Conservation (phyloP, 2,888 invertebrate genomes). For the Phorcus lineatus region DNA sequence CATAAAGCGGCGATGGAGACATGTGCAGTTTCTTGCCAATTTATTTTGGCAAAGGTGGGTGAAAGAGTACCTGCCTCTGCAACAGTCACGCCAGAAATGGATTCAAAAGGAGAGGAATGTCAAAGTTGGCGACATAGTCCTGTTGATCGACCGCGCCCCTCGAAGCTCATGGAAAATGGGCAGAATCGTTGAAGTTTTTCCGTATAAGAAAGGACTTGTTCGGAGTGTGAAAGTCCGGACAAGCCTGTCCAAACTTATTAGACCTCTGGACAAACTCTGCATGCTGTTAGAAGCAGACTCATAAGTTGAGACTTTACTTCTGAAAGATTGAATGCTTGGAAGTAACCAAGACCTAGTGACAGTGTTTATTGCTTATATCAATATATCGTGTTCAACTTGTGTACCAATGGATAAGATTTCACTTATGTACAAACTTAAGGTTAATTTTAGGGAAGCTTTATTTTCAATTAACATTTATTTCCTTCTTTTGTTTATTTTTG, state of each 20-base stretch:
- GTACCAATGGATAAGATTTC: too few species aligned
- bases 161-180: background rate
- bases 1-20: conserved; percentile 11
- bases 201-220: background rate
- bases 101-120: background rate
- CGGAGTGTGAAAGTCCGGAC: background rate
- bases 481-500: background rate
- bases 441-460: background rate
- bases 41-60: conserved; percentile 11
- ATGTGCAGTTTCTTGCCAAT: conserved; percentile 24
- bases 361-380: too few species aligned
- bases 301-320: background rate
- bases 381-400: too few species aligned
- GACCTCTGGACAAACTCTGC: conserved; percentile 26
- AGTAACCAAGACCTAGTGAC: too few species aligned
- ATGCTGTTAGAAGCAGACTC: conserved; percentile 19
- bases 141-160: background rate
- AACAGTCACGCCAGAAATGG: conserved; percentile 1
- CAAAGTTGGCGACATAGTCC: background rate
- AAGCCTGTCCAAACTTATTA: background rate
- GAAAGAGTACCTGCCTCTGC: background rate
- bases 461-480: background rate
- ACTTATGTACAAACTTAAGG: too few species aligned
- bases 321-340: background rate
- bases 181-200: background rate